Evolutionary conservation across 1,140 invertebrate genomes (phyloP).

Genomic region (Notospermus geniculatus): DNA sequence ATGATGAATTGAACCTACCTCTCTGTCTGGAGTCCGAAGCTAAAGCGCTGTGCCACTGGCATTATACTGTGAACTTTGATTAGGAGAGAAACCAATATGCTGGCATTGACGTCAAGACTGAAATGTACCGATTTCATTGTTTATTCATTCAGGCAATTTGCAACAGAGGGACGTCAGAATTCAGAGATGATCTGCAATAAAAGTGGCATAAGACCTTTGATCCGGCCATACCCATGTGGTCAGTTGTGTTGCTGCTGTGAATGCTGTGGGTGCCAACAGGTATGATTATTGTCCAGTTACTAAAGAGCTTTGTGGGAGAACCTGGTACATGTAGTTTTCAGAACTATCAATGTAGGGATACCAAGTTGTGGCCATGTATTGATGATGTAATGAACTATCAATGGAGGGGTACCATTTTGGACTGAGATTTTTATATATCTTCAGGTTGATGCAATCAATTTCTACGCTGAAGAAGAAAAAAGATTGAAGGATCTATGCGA

Average conservation of each 20-base stretch:
- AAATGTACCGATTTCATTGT: conserved; percentile 11
- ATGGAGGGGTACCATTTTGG: no score
- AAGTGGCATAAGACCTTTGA: conserved; percentile 67
- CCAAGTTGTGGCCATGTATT: no score
- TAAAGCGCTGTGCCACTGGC: no score
- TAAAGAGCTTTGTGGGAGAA: no score
- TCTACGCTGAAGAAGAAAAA: conserved; percentile 78
- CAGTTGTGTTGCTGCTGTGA: conserved; percentile 60
- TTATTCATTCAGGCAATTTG: conserved; percentile 63
- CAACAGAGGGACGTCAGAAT: conserved; percentile 76
- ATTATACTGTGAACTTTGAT: no score
- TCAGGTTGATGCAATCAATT: conserved; percentile 81
- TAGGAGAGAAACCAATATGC: no score
- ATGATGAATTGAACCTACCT: no score
- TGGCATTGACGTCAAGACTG: no score
- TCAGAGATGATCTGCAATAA: conserved; percentile 76
- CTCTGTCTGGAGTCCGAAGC: background rate
- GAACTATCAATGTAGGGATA: background rate
- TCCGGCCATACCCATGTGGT: conserved; percentile 73
- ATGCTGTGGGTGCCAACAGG: conserved; percentile 44
- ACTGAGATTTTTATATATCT: no score
- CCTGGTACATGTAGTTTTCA: background rate
- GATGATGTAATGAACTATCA: no score
- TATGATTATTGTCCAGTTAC: conserved; percentile 23
- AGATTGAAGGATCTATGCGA: conserved; percentile 72